phyloP scores from a whole-genome alignment of 1,140 invertebrate genomes.

The Vanessa tameamea region DNA sequence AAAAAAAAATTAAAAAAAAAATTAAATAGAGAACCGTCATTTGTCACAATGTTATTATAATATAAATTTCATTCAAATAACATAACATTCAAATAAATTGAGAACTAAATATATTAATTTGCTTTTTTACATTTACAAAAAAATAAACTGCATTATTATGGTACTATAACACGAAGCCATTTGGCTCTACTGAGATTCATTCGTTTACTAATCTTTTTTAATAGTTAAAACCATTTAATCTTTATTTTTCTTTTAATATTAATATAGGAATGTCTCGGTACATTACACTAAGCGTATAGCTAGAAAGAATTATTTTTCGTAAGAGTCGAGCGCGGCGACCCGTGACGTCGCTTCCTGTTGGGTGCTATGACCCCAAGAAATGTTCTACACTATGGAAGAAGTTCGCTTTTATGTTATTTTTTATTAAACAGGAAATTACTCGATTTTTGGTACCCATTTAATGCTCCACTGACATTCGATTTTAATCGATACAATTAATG shows the following conservation, averaged over 20 bases:
- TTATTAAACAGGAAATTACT: slow-evolving; percentile 74
- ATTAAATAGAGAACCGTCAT: too few relatives aligned
- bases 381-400: slow-evolving; percentile 51
- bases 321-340: slow-evolving; percentile 70
- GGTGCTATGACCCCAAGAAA: slow-evolving; percentile 78
- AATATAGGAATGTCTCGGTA: slow-evolving; percentile 1
- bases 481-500: slow-evolving; percentile 39
- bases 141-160: too few relatives aligned
- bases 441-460: slow-evolving; percentile 64
- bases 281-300: slow-evolving; percentile 4
- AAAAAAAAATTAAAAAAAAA: not conserved
- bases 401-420: slow-evolving; percentile 55
- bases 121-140: too few relatives aligned
- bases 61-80: too few relatives aligned
- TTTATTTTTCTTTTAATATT: not conserved
- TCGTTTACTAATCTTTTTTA: not conserved
- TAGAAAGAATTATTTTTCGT: slow-evolving; percentile 65
- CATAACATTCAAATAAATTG: too few relatives aligned
- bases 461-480: slow-evolving; percentile 47
- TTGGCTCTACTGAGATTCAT: too few relatives aligned
- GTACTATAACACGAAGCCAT: too few relatives aligned
- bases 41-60: too few relatives aligned
- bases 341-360: slow-evolving; percentile 70
- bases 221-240: not conserved
- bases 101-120: too few relatives aligned